These are phyloP conservation scores for Drosophila tripunctata DNA, from an alignment of 2,888 invertebrate species.

Conservation along the genomic window DNA sequence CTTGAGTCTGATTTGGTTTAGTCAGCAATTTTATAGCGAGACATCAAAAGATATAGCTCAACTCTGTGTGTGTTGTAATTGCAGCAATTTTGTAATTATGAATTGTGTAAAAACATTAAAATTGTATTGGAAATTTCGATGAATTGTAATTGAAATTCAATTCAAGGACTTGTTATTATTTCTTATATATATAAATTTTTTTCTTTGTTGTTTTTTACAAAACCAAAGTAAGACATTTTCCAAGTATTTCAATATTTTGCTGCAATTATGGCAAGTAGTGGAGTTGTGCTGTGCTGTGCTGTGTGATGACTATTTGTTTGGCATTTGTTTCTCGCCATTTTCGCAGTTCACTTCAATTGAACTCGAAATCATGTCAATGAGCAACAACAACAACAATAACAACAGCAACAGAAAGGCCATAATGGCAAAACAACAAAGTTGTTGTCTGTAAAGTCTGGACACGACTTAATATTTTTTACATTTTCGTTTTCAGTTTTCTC, in stretches of 20 bases:
- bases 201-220: too few species aligned
- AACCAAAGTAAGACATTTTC: neutral
- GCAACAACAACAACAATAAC: conserved; percentile 32
- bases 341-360: conserved; percentile 72
- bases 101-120: conserved; percentile 26
- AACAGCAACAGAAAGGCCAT: conserved; percentile 12
- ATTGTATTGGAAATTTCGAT: conserved; percentile 16
- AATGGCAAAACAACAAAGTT: conserved; percentile 44
- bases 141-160: neutral
- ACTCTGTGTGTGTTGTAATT: too few species aligned
- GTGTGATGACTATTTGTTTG: conserved; percentile 39
- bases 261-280: neutral
- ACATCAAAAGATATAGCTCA: neutral
- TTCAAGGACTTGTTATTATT: conserved; percentile 14
- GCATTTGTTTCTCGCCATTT: conserved; percentile 59
- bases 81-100: conserved; percentile 18
- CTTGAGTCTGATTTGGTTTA: neutral
- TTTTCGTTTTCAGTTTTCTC: conserved; percentile 19
- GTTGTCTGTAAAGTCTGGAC: conserved; percentile 45
- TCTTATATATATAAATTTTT: too few species aligned
- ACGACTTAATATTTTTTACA: conserved; percentile 39
- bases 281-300: neutral
- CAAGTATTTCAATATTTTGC: neutral
- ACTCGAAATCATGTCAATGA: conserved; percentile 70
- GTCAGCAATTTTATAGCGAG: neutral